Evolutionary conservation across 2,113 vertebrate species (phyloP).

Genomic region (Pteruthius melanotis): DNA sequence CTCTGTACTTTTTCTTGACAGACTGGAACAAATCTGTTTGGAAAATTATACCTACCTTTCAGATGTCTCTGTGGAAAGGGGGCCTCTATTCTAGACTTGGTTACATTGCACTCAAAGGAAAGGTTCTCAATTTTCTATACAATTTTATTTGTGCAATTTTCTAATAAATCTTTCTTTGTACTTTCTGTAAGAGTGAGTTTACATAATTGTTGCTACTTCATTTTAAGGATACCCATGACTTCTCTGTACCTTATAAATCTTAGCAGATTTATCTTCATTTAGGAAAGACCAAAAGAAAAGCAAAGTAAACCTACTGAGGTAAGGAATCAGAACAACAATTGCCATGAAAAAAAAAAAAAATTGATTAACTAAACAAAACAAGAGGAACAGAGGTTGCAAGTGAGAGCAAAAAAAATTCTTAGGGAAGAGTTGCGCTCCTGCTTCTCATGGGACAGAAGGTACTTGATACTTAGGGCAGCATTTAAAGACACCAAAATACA

Average conservation of each 20-base stretch:
- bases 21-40: not conserved
- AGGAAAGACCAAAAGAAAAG: too few species aligned
- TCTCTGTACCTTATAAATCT: not conserved
- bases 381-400: not conserved
- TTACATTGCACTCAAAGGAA: not conserved
- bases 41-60: not conserved
- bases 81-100: too few species aligned
- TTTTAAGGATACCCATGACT: not conserved
- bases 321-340: not conserved
- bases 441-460: fast-evolving
- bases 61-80: not conserved
- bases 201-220: not conserved
- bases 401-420: not conserved
- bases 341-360: not conserved
- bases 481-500: not conserved
- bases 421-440: not conserved
- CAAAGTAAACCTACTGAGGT: fast-evolving
- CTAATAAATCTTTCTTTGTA: not conserved
- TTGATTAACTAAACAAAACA: not conserved
- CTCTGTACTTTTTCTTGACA: not conserved
- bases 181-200: not conserved
- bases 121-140: not conserved
- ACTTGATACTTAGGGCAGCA: not conserved
- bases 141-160: not conserved
- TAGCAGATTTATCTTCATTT: not conserved